Base-by-base conservation (phyloP, 2,113 vertebrate species). In the Alligator sinensis region DNA sequence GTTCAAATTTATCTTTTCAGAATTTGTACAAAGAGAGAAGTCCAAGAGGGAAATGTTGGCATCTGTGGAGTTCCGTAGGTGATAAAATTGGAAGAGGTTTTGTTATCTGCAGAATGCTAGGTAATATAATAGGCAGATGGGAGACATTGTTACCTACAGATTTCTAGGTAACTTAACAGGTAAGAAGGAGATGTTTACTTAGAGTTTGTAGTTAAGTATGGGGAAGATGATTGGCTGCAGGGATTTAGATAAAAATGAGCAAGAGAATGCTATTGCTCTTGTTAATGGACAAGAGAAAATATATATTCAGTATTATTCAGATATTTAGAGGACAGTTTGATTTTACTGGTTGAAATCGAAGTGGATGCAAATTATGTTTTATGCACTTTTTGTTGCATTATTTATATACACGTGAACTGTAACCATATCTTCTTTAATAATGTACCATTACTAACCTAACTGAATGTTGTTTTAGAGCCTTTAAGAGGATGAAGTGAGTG, bases 291-390 rank as follows among this genome's bases (percentile, higher is more conserved):
- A 87, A 91, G 25, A 95, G 86, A 90, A 83, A 94, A 57, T 91
- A 82, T 77, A 72, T 94, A 92, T 95, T 95, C 98, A 98, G 97
- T 98, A 97, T 98, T 98, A 98, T 91, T 96, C 82, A n/a, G 91
- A 66, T 95, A 89, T 94, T 89, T 95, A 94, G 95, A 96, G 75
- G 77, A 95, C 84, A 83, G 91, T 96, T 98, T 97, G 95, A 93
- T 98, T 97, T 97, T 97, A 93, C 89, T 97, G 97, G 95, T 97
- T 98, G 97, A 97, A 97, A 96, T 97, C 96, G 96, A 97, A 95
- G 90, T 96, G 91, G 91, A 96, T 95, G 82, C 94, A 96, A 89
- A 96, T 94, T 80, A 87, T 94, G 95, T 93, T 97, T 95, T 94
- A 97, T 97, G 98, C 98, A 98, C 97, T 98, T 97, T 98, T 93